These are phyloP conservation scores for Drosophila buzzatii DNA, from an alignment of 2,888 invertebrate genomes.

Conservation along the genomic window DNA sequence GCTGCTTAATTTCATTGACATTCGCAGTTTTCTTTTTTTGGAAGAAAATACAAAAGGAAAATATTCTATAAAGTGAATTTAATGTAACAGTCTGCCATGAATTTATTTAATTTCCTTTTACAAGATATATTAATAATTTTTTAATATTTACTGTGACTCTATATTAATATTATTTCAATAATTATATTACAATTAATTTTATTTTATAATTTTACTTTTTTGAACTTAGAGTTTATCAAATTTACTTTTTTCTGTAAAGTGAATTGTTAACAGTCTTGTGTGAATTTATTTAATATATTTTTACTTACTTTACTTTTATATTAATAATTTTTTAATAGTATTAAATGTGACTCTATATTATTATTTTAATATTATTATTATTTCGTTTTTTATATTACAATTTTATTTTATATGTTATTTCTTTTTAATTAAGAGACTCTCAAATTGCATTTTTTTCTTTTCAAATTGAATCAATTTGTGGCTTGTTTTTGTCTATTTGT, in stretches of 20 bases:
- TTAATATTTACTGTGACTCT: not conserved
- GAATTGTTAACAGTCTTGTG: not conserved
- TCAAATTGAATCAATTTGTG: not conserved
- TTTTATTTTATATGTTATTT: not conserved
- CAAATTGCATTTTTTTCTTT: not conserved
- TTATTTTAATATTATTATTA: too few species aligned
- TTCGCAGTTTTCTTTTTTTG: not conserved
- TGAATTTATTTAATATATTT: not conserved
- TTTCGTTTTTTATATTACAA: not conserved
- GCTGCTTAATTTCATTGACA: slow-evolving; percentile 7
- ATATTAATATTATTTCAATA: too few species aligned
- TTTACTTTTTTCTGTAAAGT: too few species aligned
- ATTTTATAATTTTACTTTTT: too few species aligned
- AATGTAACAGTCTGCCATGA: not conserved
- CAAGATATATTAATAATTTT: not conserved
- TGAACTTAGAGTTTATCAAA: too few species aligned
- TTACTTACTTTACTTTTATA: not conserved
- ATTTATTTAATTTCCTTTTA: not conserved
- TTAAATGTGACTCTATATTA: too few species aligned
- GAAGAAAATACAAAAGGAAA: not conserved
- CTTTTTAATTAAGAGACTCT: not conserved
- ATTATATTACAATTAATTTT: not conserved
- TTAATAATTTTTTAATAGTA: not conserved
- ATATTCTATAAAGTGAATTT: not conserved
- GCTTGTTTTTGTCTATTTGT: not conserved